Conservation (phyloP, 2,113 vertebrate genomes). For the Neotragus pygmaeus region DNA sequence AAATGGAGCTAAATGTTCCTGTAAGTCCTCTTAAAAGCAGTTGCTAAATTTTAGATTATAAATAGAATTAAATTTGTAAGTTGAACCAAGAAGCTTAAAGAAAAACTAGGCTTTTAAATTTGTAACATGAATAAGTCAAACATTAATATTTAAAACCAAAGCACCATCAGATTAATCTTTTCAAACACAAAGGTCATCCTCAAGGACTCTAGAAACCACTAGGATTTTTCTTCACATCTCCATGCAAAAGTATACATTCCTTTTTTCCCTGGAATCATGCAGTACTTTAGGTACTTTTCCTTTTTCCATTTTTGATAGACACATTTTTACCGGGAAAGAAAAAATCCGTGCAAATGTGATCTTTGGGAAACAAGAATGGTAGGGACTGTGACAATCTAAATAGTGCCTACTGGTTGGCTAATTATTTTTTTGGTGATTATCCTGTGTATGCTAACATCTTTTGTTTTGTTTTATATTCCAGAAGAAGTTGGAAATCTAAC, state of each 20-base stretch:
- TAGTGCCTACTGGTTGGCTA: neutral
- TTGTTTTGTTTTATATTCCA: neutral
- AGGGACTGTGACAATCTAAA: neutral
- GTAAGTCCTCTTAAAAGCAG: constrained; percentile 57
- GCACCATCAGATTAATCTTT: constrained; percentile 10
- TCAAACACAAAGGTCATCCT: neutral
- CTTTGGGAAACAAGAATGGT: neutral
- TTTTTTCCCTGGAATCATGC: neutral
- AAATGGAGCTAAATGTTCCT: constrained; percentile 61
- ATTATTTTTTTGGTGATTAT: neutral
- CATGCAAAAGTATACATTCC: neutral
- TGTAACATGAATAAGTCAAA: constrained; percentile 43
- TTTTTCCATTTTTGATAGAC: neutral
- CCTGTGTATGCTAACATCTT: neutral
- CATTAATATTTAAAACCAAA: constrained; percentile 47
- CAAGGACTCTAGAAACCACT: neutral
- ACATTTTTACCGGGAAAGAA: neutral
- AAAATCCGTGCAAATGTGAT: neutral
- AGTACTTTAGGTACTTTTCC: neutral
- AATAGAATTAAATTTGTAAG: neutral
- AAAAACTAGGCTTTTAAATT: neutral
- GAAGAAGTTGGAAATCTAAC: neutral
- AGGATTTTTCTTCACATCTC: neutral
- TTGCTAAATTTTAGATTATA: constrained; percentile 55
- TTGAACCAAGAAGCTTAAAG: neutral